phyloP scores from a whole-genome alignment of 30 jellyfish, hydroid and myxozoan species.

The Aurelia sp. region DNA sequence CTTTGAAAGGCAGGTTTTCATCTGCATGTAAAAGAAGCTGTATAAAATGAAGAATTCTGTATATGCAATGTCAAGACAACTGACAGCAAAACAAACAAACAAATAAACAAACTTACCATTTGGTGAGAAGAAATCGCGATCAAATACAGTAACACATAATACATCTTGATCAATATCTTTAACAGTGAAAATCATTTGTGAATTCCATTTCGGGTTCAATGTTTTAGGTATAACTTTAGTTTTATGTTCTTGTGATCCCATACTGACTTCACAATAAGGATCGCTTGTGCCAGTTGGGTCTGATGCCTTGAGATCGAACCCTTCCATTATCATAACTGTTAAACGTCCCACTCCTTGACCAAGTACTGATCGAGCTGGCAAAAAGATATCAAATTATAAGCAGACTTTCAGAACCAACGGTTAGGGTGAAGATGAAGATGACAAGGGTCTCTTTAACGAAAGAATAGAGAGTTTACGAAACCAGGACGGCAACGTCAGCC shows the following conservation, averaged over 20 bases:
- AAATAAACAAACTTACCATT: slow-evolving; percentile 74
- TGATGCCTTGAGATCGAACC: slow-evolving; percentile 94
- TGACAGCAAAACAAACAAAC: too few relatives aligned
- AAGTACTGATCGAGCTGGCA: slow-evolving; percentile 97
- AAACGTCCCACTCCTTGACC: slow-evolving; percentile 94
- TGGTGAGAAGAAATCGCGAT: slow-evolving; percentile 99
- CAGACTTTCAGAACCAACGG: too few relatives aligned
- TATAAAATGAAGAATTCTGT: too few relatives aligned
- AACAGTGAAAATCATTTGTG: slow-evolving; percentile 93
- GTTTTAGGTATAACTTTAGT: slow-evolving; percentile 97
- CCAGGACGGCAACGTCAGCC: too few relatives aligned
- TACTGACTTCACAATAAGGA: slow-evolving; percentile 99
- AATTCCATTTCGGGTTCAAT: slow-evolving; percentile 98
- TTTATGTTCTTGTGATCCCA: slow-evolving; percentile 99
- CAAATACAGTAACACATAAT: slow-evolving; percentile 95
- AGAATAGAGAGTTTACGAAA: too few relatives aligned
- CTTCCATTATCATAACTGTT: slow-evolving; percentile 87
- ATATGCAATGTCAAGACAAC: too few relatives aligned
- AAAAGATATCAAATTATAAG: background rate
- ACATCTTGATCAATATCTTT: slow-evolving; percentile 95
- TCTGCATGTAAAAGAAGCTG: too few relatives aligned
- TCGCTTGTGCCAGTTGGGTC: slow-evolving; percentile 99
- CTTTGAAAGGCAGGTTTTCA: too few relatives aligned
- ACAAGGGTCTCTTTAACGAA: too few relatives aligned
- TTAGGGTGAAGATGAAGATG: too few relatives aligned